phyloP scores from a whole-genome alignment of 1,140 invertebrate genomes.

The Heliconius melpomene region DNA sequence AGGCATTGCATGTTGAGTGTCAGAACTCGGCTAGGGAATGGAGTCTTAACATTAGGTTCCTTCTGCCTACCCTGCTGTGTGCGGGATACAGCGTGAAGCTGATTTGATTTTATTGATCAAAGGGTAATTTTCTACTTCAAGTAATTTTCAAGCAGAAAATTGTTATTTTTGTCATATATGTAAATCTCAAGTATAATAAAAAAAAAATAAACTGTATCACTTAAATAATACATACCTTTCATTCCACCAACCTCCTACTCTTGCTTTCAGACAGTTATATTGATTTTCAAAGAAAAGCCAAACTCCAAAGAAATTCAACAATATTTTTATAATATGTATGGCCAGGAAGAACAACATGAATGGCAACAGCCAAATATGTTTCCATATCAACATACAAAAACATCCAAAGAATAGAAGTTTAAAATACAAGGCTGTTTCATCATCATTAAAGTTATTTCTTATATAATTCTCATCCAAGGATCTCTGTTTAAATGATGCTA shows the following conservation, averaged over 20 bases:
- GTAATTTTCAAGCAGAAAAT: no score
- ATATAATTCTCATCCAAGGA: slow-evolving; percentile 75
- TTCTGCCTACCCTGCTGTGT: no score
- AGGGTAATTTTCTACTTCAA: no score
- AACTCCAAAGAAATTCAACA: slow-evolving; percentile 75
- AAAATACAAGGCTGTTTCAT: slow-evolving; percentile 76
- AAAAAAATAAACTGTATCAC: slow-evolving; percentile 7
- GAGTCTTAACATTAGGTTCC: no score
- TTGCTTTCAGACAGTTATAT: slow-evolving; percentile 63
- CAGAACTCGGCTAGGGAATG: no score
- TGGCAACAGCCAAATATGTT: slow-evolving; percentile 77
- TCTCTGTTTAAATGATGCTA: slow-evolving; percentile 70
- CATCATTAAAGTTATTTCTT: slow-evolving; percentile 69
- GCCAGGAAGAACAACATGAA: slow-evolving; percentile 74
- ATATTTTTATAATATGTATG: slow-evolving; percentile 71
- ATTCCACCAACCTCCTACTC: slow-evolving; percentile 69
- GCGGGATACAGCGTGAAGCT: no score
- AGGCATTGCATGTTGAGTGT: no score
- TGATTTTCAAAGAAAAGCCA: slow-evolving; percentile 77
- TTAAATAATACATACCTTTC: slow-evolving; percentile 55
- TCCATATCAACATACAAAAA: slow-evolving; percentile 78
- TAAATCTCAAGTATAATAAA: not conserved
- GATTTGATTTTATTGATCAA: no score
- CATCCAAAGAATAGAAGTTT: slow-evolving; percentile 76
- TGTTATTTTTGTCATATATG: no score